A percentile compares a stretch with the other conserved stretches of the same genome.
Evolutionary conservation across 2,113 vertebrate genomes (phyloP).

Genomic region (Syngnathus scovelli): DNA sequence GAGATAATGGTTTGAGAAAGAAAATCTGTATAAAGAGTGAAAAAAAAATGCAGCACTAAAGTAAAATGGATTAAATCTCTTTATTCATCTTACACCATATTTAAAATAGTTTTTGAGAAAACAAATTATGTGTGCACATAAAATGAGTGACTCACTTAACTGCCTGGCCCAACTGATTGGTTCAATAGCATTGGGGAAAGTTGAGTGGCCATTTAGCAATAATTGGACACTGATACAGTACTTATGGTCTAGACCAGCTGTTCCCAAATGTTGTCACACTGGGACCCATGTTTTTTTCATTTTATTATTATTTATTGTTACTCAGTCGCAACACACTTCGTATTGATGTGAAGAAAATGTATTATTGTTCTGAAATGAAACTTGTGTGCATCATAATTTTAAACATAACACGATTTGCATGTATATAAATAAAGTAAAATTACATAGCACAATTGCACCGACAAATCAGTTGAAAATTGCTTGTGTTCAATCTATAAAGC

Average conservation of each 20-base stretch:
- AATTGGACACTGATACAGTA: constrained; percentile 29
- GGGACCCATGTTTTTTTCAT: neutral
- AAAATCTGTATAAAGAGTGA: neutral
- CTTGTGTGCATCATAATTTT: no score
- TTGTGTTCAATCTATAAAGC: neutral
- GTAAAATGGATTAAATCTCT: constrained; percentile 27
- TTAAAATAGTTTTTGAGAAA: constrained; percentile 8
- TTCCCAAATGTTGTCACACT: neutral
- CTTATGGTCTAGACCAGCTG: neutral
- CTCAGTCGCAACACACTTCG: no score
- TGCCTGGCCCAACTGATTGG: constrained; percentile 46
- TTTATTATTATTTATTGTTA: no score
- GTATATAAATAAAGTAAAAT: no score
- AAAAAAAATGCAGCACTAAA: neutral
- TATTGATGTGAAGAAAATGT: no score
- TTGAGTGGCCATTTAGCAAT: constrained; percentile 43
- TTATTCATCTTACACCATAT: constrained; percentile 7
- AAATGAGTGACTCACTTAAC: constrained; percentile 51
- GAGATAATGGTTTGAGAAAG: neutral
- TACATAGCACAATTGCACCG: neutral
- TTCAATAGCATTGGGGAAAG: constrained; percentile 55
- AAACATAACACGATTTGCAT: no score
- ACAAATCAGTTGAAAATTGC: neutral
- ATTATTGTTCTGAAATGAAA: no score
- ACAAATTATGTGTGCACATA: neutral